Evolutionary conservation across 2,888 invertebrate genomes (phyloP), one percentile per base, ranked within the genome.

Genomic region (Dermolepida albohirtum): DNA sequence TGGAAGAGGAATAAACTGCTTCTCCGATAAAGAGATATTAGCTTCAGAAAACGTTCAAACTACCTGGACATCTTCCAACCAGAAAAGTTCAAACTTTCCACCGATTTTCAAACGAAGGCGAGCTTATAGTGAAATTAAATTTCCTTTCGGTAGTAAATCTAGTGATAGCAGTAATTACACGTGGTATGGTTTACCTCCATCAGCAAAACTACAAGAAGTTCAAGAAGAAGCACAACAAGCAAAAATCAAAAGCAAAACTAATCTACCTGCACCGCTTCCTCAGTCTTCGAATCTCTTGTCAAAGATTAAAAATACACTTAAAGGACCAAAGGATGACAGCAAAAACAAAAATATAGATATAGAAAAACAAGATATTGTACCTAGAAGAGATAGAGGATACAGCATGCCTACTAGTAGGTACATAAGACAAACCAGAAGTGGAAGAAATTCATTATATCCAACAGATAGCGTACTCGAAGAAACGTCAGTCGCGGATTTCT

Each of bases 401-500:
- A 75, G 69, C 10, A 71, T 68, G 34, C 75, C 49, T 55, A 54
- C 49, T 49, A 57, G 39, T 55, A 69, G 70, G 29, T 79, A 77
- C 47, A 50, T 76, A 27, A 70, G 67, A 2, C 72, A 73, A 55
- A 77, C 78, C 5, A 69, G 66, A 55, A 64, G 70, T 6, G 79
- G 80, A 34, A 78, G 80, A 57, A 1, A 65, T 70, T 51, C 74
- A 75, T 2, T 66, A 14, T 64, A 63, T 40, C 47, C 55, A 7
- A 52, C 57, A 7, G 86, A 88, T 5, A 87, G 87, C 76, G 87
- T 93, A 10, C 83, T 94, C 65, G 94, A 94, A 81, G 90, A 93
- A 75, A 94, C 94, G 0, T 92, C 93, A 17, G 86, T 95, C 11
- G 94, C 93, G 0, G 94, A 95, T 82, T 87, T 95, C 64, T 86